Percentiles rank a stretch among this genome's conserved stretches.
Conservation (phyloP, 2,888 invertebrate genomes). For the Tachina grossa region DNA sequence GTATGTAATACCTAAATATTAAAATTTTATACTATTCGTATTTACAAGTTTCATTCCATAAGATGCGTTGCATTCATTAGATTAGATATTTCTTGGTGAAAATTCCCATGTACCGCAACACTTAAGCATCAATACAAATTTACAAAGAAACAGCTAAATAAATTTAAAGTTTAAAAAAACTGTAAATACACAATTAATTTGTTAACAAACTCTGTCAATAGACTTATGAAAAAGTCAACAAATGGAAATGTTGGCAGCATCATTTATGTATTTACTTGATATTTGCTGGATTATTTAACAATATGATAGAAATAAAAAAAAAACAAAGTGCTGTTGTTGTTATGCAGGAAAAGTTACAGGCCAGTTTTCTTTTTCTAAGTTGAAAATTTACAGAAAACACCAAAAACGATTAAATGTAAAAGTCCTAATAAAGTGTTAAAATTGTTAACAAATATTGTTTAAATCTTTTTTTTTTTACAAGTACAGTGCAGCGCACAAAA, state of each 20-base stretch:
- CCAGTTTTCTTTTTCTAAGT: constrained; percentile 31
- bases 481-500: background rate
- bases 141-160: constrained; percentile 2
- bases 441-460: constrained; percentile 46
- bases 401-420: constrained; percentile 3
- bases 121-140: background rate
- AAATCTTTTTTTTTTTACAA: constrained; percentile 4
- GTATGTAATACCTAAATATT: no score
- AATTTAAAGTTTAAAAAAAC: background rate
- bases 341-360: constrained; percentile 36
- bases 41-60: background rate
- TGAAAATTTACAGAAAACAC: constrained; percentile 33
- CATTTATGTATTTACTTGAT: background rate
- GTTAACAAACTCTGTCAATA: constrained; percentile 58
- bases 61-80: constrained; percentile 36
- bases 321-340: background rate
- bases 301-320: background rate
- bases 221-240: constrained; percentile 32
- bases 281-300: constrained; percentile 45
- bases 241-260: constrained; percentile 8
- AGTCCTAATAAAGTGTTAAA: constrained; percentile 54
- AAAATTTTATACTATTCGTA: no score
- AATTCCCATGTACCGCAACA: constrained; percentile 21
- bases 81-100: constrained; percentile 43
- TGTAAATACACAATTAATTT: constrained; percentile 39